Percentiles rank a stretch among this genome's conserved stretches.
Evolutionary conservation across 2,888 invertebrate species (phyloP).

Genomic region (Catocala sponsa): DNA sequence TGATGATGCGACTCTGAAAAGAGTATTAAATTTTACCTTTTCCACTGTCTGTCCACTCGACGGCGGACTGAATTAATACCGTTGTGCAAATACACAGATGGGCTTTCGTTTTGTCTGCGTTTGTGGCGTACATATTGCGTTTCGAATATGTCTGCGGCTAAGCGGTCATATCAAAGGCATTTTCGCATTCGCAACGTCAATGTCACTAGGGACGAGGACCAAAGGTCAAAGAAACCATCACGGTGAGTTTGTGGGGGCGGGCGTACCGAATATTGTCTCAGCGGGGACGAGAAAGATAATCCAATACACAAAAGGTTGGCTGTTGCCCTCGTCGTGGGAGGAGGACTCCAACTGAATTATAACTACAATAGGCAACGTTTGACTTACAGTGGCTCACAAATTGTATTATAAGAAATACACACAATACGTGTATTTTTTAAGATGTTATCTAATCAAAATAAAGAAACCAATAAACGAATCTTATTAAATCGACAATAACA

Average conservation of each 20-base stretch:
- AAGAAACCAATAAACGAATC: slow-evolving; percentile 59
- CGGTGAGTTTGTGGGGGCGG: slow-evolving; percentile 72
- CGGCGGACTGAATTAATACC: slow-evolving; percentile 75
- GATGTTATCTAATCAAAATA: slow-evolving; percentile 50
- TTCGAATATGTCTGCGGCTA: slow-evolving; percentile 56
- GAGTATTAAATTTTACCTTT: slow-evolving; percentile 81
- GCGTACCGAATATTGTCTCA: slow-evolving; percentile 77
- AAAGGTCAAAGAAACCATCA: slow-evolving; percentile 81
- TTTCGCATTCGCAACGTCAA: slow-evolving; percentile 63
- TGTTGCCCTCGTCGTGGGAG: slow-evolving; percentile 43
- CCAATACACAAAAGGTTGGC: slow-evolving; percentile 68
- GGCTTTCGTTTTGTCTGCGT: slow-evolving; percentile 56
- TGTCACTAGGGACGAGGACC: slow-evolving; percentile 70
- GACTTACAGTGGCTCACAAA: slow-evolving; percentile 35
- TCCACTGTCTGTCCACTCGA: slow-evolving; percentile 69
- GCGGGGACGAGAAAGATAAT: slow-evolving; percentile 71
- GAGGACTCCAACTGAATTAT: slow-evolving; percentile 47
- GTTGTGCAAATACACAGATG: slow-evolving; percentile 64
- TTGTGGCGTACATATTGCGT: slow-evolving; percentile 40
- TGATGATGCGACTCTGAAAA: slow-evolving; percentile 75
- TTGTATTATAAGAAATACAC: slow-evolving; percentile 31
- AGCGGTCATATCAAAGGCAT: slow-evolving; percentile 70
- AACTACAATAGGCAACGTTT: slow-evolving; percentile 46
- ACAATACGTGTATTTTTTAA: slow-evolving; percentile 46
- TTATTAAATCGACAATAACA: slow-evolving; percentile 64